Percentiles rank a stretch among this genome's conserved stretches.
phyloP scores from a whole-genome alignment of 2,113 vertebrate genomes.

The Trichechus manatus region DNA sequence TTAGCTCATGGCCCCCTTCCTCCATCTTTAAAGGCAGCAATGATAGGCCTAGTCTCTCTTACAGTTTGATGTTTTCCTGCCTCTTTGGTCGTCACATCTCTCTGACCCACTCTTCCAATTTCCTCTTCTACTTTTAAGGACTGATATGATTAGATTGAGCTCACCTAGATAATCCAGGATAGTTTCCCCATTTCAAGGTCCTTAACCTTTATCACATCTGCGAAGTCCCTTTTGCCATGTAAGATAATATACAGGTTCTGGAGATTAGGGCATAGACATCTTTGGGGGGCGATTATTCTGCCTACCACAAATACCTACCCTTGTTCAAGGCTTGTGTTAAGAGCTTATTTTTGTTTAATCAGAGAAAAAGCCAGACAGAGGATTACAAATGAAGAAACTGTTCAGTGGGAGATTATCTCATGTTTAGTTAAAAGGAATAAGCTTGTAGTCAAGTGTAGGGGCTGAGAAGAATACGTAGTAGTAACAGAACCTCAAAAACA shows the following conservation, averaged over 20 bases:
- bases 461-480: neutral
- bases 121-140: conserved; percentile 4
- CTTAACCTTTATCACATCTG: too few relatives aligned
- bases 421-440: conserved; percentile 33
- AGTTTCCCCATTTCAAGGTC: too few relatives aligned
- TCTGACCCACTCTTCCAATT: neutral
- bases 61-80: neutral
- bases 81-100: neutral
- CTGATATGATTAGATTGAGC: neutral
- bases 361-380: neutral
- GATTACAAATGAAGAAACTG: neutral
- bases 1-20: too few relatives aligned
- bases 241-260: neutral
- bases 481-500: neutral
- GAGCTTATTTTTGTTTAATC: neutral
- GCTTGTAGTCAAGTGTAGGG: neutral
- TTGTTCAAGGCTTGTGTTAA: neutral
- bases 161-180: too few relatives aligned
- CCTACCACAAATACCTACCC: neutral
- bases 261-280: neutral
- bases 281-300: neutral
- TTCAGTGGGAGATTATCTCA: neutral
- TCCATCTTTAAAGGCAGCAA: neutral
- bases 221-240: neutral
- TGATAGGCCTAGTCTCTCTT: neutral